These are phyloP conservation scores for Nerophis ophidion DNA, from an alignment of 2,113 vertebrate species.

Conservation along the genomic window DNA sequence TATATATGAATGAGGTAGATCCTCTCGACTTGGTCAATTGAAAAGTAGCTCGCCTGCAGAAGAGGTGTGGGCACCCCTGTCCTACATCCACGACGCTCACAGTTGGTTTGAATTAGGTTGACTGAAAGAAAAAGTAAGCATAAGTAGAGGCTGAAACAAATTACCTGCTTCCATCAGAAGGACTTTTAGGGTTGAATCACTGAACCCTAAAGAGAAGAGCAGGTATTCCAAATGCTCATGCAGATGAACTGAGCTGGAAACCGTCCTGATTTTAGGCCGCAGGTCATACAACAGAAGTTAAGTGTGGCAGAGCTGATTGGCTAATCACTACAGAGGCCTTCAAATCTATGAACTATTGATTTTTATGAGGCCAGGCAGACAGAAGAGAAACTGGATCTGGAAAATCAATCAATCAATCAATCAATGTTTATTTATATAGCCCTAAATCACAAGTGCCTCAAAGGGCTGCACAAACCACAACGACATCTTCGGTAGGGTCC, in stretches of 20 bases:
- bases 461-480: too few relatives aligned
- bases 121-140: constrained; percentile 14
- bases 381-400: constrained; percentile 4
- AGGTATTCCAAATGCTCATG: constrained; percentile 13
- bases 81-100: neutral
- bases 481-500: too few relatives aligned
- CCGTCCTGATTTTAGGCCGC: constrained; percentile 8
- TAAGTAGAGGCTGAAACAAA: constrained; percentile 13
- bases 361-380: constrained; percentile 18
- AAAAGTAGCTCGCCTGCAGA: too few relatives aligned
- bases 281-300: constrained; percentile 12
- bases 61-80: too few relatives aligned
- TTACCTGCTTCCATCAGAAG: constrained; percentile 18
- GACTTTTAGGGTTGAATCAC: constrained; percentile 22
- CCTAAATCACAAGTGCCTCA: too few relatives aligned
- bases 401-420: too few relatives aligned
- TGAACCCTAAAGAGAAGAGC: constrained; percentile 18
- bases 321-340: constrained; percentile 23
- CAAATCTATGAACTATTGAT: constrained; percentile 34
- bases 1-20: too few relatives aligned
- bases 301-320: constrained; percentile 4
- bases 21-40: too few relatives aligned
- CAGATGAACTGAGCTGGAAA: constrained; percentile 18
- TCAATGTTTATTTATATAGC: too few relatives aligned
- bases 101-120: constrained; percentile 9